Evolutionary conservation across 92 coral and sea anemone species (phyloP).

Genomic region (Pocillopora meandrina): DNA sequence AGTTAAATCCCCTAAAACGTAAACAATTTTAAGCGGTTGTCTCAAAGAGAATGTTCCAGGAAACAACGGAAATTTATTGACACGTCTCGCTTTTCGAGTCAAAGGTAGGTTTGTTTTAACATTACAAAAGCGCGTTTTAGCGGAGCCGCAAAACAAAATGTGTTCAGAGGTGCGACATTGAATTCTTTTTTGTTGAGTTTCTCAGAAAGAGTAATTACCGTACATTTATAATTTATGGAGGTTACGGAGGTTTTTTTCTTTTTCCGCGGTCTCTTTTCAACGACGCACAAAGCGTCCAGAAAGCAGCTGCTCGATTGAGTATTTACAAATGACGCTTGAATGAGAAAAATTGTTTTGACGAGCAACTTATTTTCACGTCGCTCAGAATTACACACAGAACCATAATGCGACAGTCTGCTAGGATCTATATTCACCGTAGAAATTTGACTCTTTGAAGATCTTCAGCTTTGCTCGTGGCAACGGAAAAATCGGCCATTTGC

Average conservation of each 20-base stretch:
- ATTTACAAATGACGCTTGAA: neutral
- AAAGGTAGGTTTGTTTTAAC: neutral
- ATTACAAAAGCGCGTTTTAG: slow-evolving; percentile 10
- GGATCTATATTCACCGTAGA: neutral
- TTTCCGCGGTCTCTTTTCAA: neutral
- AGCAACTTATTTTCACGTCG: neutral
- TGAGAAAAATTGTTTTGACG: neutral
- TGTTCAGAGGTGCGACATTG: slow-evolving; percentile 15
- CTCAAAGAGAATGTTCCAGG: neutral
- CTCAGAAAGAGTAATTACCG: slow-evolving; percentile 13
- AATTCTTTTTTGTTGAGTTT: neutral
- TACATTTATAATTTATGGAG: slow-evolving; percentile 7
- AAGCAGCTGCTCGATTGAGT: slow-evolving; percentile 12
- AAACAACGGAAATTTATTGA: neutral
- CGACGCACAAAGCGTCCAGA: slow-evolving; percentile 5
- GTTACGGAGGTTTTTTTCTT: neutral
- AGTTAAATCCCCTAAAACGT: neutral
- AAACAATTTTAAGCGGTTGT: neutral
- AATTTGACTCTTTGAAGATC: too few species aligned
- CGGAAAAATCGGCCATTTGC: too few species aligned
- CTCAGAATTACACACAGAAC: neutral
- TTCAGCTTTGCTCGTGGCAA: too few species aligned
- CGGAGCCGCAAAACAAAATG: neutral
- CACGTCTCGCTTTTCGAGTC: neutral
- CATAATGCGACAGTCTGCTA: neutral